These are phyloP conservation scores for Chloroceryle aenea DNA, from an alignment of 2,113 vertebrate species.

Conservation along the genomic window DNA sequence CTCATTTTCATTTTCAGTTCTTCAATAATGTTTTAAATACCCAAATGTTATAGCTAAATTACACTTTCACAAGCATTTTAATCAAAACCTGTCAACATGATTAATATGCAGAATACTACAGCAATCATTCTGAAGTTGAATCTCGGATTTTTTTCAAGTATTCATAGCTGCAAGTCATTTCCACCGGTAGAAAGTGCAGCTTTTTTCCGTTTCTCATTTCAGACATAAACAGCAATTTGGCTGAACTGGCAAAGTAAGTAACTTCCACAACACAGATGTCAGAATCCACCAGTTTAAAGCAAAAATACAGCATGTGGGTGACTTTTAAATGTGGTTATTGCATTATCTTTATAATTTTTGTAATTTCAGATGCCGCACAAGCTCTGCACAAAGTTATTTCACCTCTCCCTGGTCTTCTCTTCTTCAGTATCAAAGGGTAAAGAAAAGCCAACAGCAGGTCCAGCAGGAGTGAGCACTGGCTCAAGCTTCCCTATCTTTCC, in stretches of 20 bases:
- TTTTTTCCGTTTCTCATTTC: constrained; percentile 23
- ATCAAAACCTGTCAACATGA: neutral
- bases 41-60: neutral
- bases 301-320: neutral
- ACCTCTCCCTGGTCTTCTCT: neutral
- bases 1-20: neutral
- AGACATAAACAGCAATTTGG: constrained; percentile 44
- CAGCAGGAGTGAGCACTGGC: neutral
- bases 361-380: neutral
- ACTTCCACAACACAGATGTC: constrained; percentile 32
- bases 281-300: neutral
- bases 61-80: neutral
- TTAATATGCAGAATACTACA: neutral
- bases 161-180: neutral
- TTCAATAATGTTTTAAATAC: neutral
- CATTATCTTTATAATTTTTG: neutral
- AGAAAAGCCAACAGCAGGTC: neutral
- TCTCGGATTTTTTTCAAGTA: neutral
- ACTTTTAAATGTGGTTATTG: neutral
- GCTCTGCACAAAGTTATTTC: neutral
- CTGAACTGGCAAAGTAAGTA: constrained; percentile 34
- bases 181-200: neutral
- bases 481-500: neutral
- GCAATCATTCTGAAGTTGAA: neutral
- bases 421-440: neutral